These are phyloP conservation scores for Pandemis corylana DNA, from an alignment of 2,888 invertebrate genomes.

Conservation along the genomic window DNA sequence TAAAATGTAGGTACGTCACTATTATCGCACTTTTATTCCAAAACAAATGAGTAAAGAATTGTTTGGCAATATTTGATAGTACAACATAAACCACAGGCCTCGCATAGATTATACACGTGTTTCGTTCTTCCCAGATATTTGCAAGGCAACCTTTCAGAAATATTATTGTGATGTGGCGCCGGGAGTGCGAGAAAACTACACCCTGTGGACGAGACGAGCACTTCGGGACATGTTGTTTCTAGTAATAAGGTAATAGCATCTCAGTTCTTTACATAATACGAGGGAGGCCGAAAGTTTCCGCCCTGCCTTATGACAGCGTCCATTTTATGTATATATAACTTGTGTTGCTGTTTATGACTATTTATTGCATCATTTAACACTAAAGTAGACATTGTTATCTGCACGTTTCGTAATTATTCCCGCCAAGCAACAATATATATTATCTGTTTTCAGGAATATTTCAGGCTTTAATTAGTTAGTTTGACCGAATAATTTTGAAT, in stretches of 20 bases:
- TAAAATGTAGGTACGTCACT: not conserved
- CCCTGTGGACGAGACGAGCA: slow-evolving; percentile 2
- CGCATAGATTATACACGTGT: not conserved
- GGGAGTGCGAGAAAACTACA: slow-evolving; percentile 3
- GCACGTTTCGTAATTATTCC: too few relatives aligned
- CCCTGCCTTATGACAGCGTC: not conserved
- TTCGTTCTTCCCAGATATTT: not conserved
- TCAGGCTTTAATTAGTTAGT: not conserved
- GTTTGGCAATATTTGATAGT: not conserved
- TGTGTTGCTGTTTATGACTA: too few relatives aligned
- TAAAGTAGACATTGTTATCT: too few relatives aligned
- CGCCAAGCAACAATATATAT: not conserved
- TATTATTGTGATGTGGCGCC: slow-evolving; percentile 16
- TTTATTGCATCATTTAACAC: too few relatives aligned
- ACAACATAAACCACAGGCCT: not conserved
- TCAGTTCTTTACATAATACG: not conserved
- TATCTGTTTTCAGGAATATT: not conserved
- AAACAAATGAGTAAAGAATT: not conserved
- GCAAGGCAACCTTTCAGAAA: not conserved
- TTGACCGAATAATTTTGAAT: too few relatives aligned
- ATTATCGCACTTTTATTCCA: not conserved
- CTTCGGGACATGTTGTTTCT: slow-evolving; percentile 7
- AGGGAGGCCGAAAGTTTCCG: not conserved
- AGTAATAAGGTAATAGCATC: slow-evolving; percentile 3
- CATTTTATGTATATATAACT: not conserved